Evolutionary conservation across 2,888 invertebrate genomes (phyloP), one percentile per base, ranked within the genome.

Genomic region (Oxystoma pomonae): DNA sequence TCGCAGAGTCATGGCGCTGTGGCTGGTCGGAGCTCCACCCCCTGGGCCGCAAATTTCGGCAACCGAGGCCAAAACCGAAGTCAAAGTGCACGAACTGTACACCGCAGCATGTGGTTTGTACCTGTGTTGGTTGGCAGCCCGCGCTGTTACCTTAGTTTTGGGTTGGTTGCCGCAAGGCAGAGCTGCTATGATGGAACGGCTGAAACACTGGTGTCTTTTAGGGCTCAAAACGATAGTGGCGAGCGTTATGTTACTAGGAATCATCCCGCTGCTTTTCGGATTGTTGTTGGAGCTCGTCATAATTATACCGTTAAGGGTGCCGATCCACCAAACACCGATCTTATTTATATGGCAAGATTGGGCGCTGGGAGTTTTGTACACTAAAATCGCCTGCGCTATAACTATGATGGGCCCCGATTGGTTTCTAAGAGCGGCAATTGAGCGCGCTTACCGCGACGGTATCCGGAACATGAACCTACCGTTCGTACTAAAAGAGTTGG

Each of bases 401-500:
- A 95, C 95, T 0, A 91, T 98, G 89, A 98, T 98, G 96, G 97
- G 97, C 0, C 97, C 98, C 5, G 98, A 98, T 82, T 96, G 97
- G 92, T 89, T 91, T 78, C 83, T 99, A 73, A 90, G 96, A 61
- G 85, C 92, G 1, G 94, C 95, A 0, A 90, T 98, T 57, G 98
- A 99, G 77, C 87, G 92, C 73, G 92, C 96, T 0, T 98, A 97
- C 77, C 87, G 95, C 57, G 96, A 96, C 75, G 98, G 98, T 0
- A 87, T 97, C 55, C 83, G 96, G 16, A 94, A 96, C 73, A 94
- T 98, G 86, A 92, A 96, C 78, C 83, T 98, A 61, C 87, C 87
- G 72, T 92, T 93, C 77, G 90, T 98, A 62, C 85, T 96, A 65
- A 84, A 85, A n/a, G 87, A 91, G 68, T 83, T 98, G 69, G 95